Percentiles rank a stretch among this genome's conserved stretches.
These are phyloP conservation scores for Stercorarius parasiticus DNA, from an alignment of 2,113 vertebrate genomes.

Conservation along the genomic window DNA sequence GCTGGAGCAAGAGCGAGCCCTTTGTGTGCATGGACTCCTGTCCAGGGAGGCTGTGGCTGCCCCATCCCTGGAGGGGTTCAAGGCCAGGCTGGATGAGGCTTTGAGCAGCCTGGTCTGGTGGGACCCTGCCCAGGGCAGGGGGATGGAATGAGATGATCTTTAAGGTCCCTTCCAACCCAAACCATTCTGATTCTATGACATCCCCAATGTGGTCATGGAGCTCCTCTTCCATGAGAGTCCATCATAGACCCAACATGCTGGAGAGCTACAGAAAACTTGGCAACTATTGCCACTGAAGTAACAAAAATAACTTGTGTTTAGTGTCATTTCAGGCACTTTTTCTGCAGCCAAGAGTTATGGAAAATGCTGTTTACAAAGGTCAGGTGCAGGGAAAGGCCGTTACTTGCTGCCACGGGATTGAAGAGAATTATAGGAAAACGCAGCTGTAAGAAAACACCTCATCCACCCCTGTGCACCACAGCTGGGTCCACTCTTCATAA, in stretches of 20 bases:
- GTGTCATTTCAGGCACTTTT: background rate
- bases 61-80: too few species aligned
- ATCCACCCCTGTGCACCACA: background rate
- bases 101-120: too few species aligned
- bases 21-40: background rate
- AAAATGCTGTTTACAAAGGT: background rate
- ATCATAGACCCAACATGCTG: accelerated
- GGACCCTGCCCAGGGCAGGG: too few species aligned
- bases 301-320: background rate
- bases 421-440: accelerated
- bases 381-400: background rate
- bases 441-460: background rate
- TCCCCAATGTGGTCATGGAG: accelerated
- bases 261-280: background rate
- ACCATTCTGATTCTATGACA: too few species aligned
- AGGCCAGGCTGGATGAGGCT: too few species aligned
- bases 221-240: background rate
- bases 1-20: background rate
- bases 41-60: too few species aligned
- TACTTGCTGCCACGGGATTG: background rate
- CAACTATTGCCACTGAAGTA: accelerated
- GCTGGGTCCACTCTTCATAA: background rate
- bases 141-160: too few species aligned
- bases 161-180: too few species aligned
- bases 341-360: background rate